Percentiles rank a stretch among this genome's conserved stretches.
phyloP scores from a whole-genome alignment of 2,888 invertebrate species.

The Leptothorax acervorum region DNA sequence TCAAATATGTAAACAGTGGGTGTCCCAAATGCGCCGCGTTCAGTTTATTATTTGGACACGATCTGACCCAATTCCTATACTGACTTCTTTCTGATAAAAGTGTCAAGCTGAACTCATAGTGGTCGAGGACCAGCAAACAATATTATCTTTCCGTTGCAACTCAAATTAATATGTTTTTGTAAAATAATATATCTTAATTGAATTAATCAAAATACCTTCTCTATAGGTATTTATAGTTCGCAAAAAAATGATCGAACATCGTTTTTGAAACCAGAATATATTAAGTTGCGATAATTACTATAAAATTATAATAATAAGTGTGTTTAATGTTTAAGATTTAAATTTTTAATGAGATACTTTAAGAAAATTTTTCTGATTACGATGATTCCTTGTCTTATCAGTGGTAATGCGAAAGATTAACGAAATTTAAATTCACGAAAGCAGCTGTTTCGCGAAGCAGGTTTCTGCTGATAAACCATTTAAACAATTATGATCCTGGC shows the following conservation, averaged over 20 bases:
- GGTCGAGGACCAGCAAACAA: neutral
- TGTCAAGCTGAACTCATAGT: neutral
- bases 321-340: neutral
- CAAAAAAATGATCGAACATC: neutral
- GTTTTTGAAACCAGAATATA: neutral
- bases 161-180: neutral
- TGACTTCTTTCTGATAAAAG: neutral
- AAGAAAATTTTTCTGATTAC: neutral
- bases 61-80: neutral
- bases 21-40: neutral
- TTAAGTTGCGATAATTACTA: neutral
- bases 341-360: neutral
- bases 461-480: conserved; percentile 15
- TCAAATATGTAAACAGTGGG: neutral
- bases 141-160: neutral
- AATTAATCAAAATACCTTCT: neutral
- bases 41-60: neutral
- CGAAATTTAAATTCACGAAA: neutral
- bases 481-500: neutral
- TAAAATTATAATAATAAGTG: neutral
- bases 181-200: neutral
- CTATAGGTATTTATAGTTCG: neutral
- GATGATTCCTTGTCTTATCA: neutral
- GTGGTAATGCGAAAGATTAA: neutral
- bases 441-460: neutral